phyloP scores from a whole-genome alignment of 2,113 vertebrate genomes.

The Nyctibius bracteatus region DNA sequence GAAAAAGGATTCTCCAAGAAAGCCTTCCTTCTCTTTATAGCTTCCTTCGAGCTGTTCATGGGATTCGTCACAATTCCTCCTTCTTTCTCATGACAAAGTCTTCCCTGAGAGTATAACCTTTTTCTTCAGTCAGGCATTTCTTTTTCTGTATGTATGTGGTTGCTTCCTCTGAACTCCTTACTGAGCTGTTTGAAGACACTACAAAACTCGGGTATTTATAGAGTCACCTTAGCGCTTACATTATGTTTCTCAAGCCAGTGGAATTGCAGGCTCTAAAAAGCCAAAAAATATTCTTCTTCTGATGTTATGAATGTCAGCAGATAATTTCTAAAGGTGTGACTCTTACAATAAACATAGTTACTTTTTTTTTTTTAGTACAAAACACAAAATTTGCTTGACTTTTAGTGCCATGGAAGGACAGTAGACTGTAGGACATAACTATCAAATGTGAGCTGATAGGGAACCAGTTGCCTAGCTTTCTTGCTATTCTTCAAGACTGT shows the following conservation, averaged over 20 bases:
- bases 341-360: rapidly evolving
- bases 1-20: background rate
- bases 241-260: background rate
- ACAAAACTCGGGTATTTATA: background rate
- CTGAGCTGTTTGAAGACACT: background rate
- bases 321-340: background rate
- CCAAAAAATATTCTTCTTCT: background rate
- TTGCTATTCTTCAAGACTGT: background rate
- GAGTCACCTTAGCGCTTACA: background rate
- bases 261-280: background rate
- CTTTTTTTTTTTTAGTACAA: background rate
- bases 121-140: background rate
- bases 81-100: background rate
- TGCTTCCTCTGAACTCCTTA: background rate
- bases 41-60: background rate
- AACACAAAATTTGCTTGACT: background rate
- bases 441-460: background rate
- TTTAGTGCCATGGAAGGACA: background rate
- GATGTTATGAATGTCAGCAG: background rate
- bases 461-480: background rate
- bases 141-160: background rate
- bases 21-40: background rate
- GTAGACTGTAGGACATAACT: background rate
- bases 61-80: background rate
- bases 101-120: background rate